Percentiles rank a stretch among this genome's conserved stretches.
These are phyloP conservation scores for Gnatocerus cornutus DNA, from an alignment of 2,888 invertebrate genomes.

Conservation along the genomic window DNA sequence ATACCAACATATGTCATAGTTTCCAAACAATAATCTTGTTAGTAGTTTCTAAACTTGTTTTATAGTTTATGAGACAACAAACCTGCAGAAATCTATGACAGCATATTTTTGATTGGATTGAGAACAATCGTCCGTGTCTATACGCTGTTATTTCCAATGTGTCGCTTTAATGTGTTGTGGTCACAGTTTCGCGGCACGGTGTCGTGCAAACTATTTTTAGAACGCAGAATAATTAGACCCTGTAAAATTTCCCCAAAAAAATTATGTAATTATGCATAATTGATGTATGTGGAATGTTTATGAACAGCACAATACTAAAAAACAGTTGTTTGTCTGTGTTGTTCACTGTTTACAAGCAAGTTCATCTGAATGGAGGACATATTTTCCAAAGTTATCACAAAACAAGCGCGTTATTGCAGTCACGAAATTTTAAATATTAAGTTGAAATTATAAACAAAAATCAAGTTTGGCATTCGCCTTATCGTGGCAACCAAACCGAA, in stretches of 20 bases:
- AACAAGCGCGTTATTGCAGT: background rate
- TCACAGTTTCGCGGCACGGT: slow-evolving; percentile 24
- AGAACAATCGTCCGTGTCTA: slow-evolving; percentile 26
- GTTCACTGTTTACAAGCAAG: background rate
- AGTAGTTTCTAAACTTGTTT: no score
- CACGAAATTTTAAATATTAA: slow-evolving; percentile 19
- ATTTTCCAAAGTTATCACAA: background rate
- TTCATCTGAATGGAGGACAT: background rate
- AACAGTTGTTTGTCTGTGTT: background rate
- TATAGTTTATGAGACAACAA: no score
- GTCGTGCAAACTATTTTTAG: slow-evolving; percentile 32
- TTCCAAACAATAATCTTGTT: no score
- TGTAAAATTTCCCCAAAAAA: slow-evolving; percentile 14
- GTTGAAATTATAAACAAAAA: background rate
- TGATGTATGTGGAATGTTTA: background rate
- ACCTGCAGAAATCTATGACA: background rate
- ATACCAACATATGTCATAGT: no score
- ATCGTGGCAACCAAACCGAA: slow-evolving; percentile 5
- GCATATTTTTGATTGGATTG: slow-evolving; percentile 1
- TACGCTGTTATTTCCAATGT: slow-evolving; percentile 16
- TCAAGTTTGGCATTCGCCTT: background rate
- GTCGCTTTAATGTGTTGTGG: slow-evolving; percentile 33
- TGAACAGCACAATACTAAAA: slow-evolving; percentile 6
- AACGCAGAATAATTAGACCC: slow-evolving; percentile 29
- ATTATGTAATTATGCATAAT: slow-evolving; percentile 5